These are phyloP conservation scores for Camponotus floridanus DNA, from an alignment of 1,140 invertebrate genomes.

Conservation along the genomic window DNA sequence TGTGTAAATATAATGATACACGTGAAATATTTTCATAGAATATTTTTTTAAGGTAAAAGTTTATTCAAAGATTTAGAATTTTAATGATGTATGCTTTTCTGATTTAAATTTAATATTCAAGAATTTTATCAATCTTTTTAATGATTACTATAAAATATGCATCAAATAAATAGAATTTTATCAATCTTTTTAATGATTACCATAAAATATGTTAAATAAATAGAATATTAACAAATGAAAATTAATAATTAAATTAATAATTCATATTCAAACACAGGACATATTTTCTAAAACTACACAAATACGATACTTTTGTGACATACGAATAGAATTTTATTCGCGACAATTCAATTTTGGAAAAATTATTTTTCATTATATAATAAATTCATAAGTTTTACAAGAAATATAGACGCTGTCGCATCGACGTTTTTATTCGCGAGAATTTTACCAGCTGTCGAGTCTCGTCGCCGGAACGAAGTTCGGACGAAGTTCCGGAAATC, in stretches of 20 bases:
- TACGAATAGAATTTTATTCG: background rate
- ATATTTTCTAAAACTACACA: background rate
- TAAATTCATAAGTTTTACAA: background rate
- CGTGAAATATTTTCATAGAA: background rate
- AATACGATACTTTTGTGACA: background rate
- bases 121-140: background rate
- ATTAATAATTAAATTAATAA: background rate
- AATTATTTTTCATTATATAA: background rate
- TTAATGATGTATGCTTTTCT: background rate
- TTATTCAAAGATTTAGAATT: background rate
- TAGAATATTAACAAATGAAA: background rate
- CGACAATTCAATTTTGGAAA: background rate
- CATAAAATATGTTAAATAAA: too few relatives aligned
- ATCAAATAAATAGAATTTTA: background rate
- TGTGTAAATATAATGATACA: background rate
- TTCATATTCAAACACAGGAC: background rate
- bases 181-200: too few relatives aligned
- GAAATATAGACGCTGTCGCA: background rate
- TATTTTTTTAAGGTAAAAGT: background rate
- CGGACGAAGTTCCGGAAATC: constrained; percentile 58
- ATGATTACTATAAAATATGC: background rate
- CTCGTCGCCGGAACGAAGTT: constrained; percentile 32
- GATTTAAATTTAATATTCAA: background rate
- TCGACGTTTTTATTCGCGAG: constrained; percentile 31
- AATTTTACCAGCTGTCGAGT: constrained; percentile 17